A percentile compares a stretch with the other conserved stretches of the same genome.
phyloP scores from a whole-genome alignment of 2,888 invertebrate genomes.

The Drosophila mettleri region DNA sequence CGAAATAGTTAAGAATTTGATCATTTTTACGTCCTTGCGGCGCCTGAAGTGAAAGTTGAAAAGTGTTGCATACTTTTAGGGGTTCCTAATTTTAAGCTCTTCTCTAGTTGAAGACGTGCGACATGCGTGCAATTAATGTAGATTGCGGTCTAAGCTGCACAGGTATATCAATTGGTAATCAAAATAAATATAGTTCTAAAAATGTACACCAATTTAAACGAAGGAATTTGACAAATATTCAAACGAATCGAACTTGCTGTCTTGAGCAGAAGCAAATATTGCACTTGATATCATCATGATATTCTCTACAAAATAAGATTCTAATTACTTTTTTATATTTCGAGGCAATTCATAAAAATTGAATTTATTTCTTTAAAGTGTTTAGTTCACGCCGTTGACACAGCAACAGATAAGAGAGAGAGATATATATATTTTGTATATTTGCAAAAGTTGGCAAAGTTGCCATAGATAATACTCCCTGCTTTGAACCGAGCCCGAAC shows the following conservation, averaged over 20 bases:
- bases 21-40: neutral
- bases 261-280: neutral
- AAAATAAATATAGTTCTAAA: too few relatives aligned
- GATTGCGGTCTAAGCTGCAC: neutral
- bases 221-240: too few relatives aligned
- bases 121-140: neutral
- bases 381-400: too few relatives aligned
- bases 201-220: too few relatives aligned
- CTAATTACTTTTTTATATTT: neutral
- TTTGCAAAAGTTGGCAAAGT: neutral
- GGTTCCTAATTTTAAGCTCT: accelerated
- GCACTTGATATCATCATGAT: neutral
- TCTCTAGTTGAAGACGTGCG: neutral
- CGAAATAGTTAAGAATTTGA: neutral
- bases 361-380: neutral
- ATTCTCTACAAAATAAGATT: neutral
- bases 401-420: neutral
- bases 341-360: too few relatives aligned
- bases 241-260: neutral
- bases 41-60: neutral
- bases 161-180: neutral
- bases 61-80: slow-evolving; percentile 47
- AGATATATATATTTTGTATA: slow-evolving; percentile 6
- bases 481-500: neutral
- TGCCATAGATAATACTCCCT: neutral